phyloP scores from a whole-genome alignment of 2,888 invertebrate genomes.

The Tetheella fluctuosa region DNA sequence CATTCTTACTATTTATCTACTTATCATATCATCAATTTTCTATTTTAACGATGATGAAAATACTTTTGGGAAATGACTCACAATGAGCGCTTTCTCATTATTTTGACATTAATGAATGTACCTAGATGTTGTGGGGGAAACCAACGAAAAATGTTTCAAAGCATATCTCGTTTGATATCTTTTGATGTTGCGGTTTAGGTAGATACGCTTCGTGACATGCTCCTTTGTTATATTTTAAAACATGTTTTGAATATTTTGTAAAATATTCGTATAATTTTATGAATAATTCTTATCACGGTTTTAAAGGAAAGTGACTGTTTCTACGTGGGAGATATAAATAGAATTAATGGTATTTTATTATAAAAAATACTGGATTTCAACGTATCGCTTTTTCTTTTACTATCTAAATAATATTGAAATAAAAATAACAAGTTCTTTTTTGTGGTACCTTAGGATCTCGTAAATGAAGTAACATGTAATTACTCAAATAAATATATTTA shows the following conservation, averaged over 20 bases:
- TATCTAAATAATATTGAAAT: neutral
- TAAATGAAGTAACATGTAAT: too few relatives aligned
- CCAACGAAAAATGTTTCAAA: conserved; percentile 1
- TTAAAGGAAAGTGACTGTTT: neutral
- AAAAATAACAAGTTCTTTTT: too few relatives aligned
- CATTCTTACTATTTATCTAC: too few relatives aligned
- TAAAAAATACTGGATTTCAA: neutral
- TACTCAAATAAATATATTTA: neutral
- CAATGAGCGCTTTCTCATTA: neutral
- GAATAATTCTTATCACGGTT: neutral
- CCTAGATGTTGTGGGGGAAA: neutral
- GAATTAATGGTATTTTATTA: neutral
- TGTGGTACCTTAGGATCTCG: too few relatives aligned
- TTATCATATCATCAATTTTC: too few relatives aligned
- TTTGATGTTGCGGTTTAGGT: conserved; percentile 1
- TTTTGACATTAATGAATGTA: neutral
- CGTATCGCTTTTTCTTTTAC: too few relatives aligned
- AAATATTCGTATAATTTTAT: neutral
- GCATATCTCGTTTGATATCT: neutral
- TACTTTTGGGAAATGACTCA: neutral
- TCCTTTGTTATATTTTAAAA: neutral
- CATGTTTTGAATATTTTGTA: neutral
- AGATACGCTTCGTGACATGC: neutral
- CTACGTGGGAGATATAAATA: neutral
- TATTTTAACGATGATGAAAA: too few relatives aligned